Percentiles rank a stretch among this genome's conserved stretches.
Evolutionary conservation across 2,888 invertebrate genomes (phyloP).

Genomic region (Abrostola triplasia): DNA sequence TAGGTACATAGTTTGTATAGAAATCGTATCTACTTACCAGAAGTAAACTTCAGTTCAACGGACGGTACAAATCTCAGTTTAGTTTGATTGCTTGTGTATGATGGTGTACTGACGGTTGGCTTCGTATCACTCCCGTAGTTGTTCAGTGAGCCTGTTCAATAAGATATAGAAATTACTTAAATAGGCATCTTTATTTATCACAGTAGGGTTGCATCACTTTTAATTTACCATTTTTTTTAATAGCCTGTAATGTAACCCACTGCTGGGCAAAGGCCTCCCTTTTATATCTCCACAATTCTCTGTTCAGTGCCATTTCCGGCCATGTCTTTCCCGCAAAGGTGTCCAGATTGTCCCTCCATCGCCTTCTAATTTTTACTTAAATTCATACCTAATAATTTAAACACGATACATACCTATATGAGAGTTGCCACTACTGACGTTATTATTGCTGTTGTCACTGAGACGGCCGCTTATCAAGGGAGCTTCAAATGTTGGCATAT

Average conservation of each 20-base stretch:
- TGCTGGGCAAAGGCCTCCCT: no score
- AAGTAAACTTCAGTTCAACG: slow-evolving; percentile 93
- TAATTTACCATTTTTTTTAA: no score
- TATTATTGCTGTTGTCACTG: slow-evolving; percentile 69
- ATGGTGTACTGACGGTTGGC: slow-evolving; percentile 71
- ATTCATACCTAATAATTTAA: no score
- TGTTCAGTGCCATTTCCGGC: no score
- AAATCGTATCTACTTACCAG: slow-evolving; percentile 85
- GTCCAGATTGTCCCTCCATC: no score
- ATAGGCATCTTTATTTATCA: background rate
- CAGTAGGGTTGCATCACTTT: background rate
- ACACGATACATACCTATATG: slow-evolving; percentile 63
- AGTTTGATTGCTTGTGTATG: slow-evolving; percentile 85
- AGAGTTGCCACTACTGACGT: slow-evolving; percentile 65
- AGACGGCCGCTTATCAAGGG: slow-evolving; percentile 67
- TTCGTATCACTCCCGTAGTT: slow-evolving; percentile 73
- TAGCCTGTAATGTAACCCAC: no score
- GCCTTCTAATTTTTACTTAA: no score
- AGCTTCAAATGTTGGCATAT: slow-evolving; percentile 75
- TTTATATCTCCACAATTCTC: no score
- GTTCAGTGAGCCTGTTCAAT: slow-evolving; percentile 64
- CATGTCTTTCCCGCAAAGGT: no score
- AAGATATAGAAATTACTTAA: no score
- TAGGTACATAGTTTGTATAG: background rate
- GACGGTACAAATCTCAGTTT: slow-evolving; percentile 94